Evolutionary conservation across 2,888 invertebrate species (phyloP), one percentile per base, ranked within the genome.

Genomic region (Lingula anatina): DNA sequence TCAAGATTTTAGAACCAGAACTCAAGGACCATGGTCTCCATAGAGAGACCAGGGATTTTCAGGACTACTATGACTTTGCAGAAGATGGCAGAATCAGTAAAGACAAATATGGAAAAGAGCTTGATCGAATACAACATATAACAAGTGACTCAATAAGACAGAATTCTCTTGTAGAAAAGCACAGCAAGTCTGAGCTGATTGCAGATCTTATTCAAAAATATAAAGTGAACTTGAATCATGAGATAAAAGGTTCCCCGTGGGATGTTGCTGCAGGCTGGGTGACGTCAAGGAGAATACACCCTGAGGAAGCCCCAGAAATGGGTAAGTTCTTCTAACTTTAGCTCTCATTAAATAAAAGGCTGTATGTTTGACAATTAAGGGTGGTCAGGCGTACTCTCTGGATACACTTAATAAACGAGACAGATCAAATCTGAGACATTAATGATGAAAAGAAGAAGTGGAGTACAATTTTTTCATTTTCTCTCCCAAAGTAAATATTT

Each of bases 191-290:
- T 7, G 31, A 45, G n/a, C 12, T 46, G 9, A 39, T 37, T 26
- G 20, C 35, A n/a, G 57, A 59, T 21, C 44, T 65, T 18, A 51
- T 56, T 27, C 50, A 57, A 25, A 62, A 63, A 39, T 67, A 59
- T 38, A 51, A 42, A 36, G 7, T 63, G 12, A 46, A 64, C 47
- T 56, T 50, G 38, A 38, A 50, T 18, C 46, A 52, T 44, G 44
- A 53, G 18, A 21, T 62, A 23, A 43, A 44, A n/a, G 53, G 20
- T 9, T 61, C 64, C 7, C 65, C 65, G 28, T 75, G 74, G 75
- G 53, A 47, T 18, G 46, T 73, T 4, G 73, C 75, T 2, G 65
- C 59, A 20, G 57, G 56, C 3, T 75, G 75, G 75, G 67, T 76
- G 2, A 64, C 59, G 18, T 44, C 64, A 2, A 52, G 71, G 42